Base-by-base conservation (phyloP, 2,113 vertebrate genomes). In the Pontoporia blainvillei region DNA sequence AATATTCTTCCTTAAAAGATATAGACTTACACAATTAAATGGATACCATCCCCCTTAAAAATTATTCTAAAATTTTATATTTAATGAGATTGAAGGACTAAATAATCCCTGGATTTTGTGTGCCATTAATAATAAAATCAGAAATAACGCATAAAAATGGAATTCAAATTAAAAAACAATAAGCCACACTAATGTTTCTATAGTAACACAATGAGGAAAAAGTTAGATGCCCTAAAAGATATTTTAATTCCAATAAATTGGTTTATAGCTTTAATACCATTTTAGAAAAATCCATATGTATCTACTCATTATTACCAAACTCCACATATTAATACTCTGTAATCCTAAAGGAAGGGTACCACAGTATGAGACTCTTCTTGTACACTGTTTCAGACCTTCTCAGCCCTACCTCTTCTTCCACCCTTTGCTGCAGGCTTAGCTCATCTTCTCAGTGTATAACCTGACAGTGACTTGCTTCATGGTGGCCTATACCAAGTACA, bases 51-150 rank as follows among this genome's bases (percentile, higher is more conserved):
- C n/a, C 15, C 17, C 64, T 83, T 44, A 82, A 85, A 97, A 94
- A 83, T 91, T 90, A 93, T 86, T 72, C 39, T 90, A 18, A 75
- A 66, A 31, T 71, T 59, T 94, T 96, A 86, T 34, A 94, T 91
- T 91, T 86, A 75, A 17, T 66, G 12, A 49, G 7, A 29, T 90
- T 91, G 41, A 95, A 93, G 71, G 25, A 86, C 39, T 89, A 93
- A 96, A 82, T 88, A 94, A 82, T 86, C 66, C 12, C 52, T 93
- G 72, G 39, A 59, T 84, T 93, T 76, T 88, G 87, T 93, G 64
- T 83, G n/a, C 25, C 96, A 46, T 84, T 96, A 93, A 82, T 96
- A 97, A 91, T 95, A 90, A 96, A 96, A 93, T 94, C 59, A 83
- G 46, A 57, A 96, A 90, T 90, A 93, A 91, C 29, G 44, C 36